These are phyloP conservation scores for Fregetta grallaria DNA, from an alignment of 2,113 vertebrate genomes.

Conservation along the genomic window DNA sequence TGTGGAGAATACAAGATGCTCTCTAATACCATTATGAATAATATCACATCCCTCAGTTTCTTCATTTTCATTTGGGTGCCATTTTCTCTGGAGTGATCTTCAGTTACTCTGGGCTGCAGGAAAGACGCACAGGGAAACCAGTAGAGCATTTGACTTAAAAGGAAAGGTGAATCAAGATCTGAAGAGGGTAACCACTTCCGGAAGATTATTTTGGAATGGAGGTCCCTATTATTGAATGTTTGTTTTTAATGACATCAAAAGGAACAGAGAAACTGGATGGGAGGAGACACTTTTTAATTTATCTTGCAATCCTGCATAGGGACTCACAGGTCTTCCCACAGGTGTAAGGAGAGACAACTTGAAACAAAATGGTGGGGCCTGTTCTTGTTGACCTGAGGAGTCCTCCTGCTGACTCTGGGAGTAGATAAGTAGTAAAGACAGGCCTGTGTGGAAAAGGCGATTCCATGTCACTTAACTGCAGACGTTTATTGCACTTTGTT, in stretches of 20 bases:
- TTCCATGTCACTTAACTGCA: background rate
- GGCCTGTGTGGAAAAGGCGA: background rate
- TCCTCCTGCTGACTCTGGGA: background rate
- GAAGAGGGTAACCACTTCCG: background rate
- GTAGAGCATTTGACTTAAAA: background rate
- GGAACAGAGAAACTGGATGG: background rate
- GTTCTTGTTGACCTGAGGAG: background rate
- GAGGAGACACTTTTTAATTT: background rate
- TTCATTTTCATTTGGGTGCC: background rate
- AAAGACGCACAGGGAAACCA: background rate
- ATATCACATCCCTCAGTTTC: background rate
- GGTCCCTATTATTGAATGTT: background rate
- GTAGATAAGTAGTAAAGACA: background rate
- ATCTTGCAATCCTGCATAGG: fast-evolving
- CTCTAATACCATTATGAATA: background rate
- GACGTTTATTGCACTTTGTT: background rate
- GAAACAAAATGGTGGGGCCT: background rate
- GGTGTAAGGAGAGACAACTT: background rate
- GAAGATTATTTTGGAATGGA: background rate
- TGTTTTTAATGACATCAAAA: background rate
- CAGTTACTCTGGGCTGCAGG: background rate
- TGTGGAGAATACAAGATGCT: background rate
- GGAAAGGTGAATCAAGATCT: background rate
- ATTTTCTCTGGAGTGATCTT: background rate
- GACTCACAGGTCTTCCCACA: background rate